phyloP scores from a whole-genome alignment of 2,113 vertebrate species.

The Tor tambroides region DNA sequence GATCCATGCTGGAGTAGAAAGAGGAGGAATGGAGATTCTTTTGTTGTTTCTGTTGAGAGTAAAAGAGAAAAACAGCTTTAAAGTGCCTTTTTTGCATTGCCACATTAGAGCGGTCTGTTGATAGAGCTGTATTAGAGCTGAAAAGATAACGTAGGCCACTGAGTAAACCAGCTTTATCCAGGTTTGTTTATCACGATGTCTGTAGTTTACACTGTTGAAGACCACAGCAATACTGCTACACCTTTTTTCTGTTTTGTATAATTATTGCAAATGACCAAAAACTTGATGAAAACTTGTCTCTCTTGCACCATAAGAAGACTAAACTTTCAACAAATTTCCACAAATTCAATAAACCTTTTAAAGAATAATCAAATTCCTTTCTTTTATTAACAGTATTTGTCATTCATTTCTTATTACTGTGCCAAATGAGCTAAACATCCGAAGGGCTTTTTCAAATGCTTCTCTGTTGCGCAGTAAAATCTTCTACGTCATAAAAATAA shows the following conservation, averaged over 20 bases:
- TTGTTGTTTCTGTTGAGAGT: conserved; percentile 50
- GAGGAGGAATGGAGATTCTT: conserved; percentile 11
- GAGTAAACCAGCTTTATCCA: conserved; percentile 71
- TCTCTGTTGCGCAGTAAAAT: neutral
- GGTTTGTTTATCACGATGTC: conserved; percentile 78
- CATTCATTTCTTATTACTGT: neutral
- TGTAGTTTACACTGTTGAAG: conserved; percentile 78
- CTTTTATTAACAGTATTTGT: neutral
- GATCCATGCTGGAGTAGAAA: conserved; percentile 59
- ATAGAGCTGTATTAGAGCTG: conserved; percentile 56
- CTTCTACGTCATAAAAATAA: neutral
- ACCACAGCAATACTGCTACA: conserved; percentile 80
- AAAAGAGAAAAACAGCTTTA: conserved; percentile 81
- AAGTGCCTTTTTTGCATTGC: conserved; percentile 86
- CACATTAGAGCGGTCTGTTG: conserved; percentile 79
- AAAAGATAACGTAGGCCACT: conserved; percentile 77
- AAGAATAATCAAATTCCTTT: conserved; percentile 62
- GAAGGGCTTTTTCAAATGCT: neutral
- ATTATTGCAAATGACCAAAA: conserved; percentile 75
- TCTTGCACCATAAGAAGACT: conserved; percentile 38
- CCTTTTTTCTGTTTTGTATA: conserved; percentile 76
- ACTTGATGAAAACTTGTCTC: conserved; percentile 55
- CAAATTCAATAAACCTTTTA: conserved; percentile 81
- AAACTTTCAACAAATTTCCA: conserved; percentile 76
- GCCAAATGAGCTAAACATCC: neutral